Percentiles rank a stretch among this genome's conserved stretches.
Conservation (phyloP, 2,888 invertebrate genomes). For the Liodrosophila aerea region DNA sequence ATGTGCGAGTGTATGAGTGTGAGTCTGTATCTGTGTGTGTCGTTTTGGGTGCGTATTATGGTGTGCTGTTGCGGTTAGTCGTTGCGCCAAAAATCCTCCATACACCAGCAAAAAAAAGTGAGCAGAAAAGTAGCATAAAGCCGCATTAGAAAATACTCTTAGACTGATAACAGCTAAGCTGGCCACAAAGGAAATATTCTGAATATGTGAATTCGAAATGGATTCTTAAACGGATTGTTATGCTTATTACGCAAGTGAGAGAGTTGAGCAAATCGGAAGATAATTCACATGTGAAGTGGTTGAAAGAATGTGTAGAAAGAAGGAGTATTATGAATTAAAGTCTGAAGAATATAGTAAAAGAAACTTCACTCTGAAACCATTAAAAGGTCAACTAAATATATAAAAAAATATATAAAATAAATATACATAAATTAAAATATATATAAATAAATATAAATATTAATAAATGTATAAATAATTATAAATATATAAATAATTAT, state of each 20-base stretch:
- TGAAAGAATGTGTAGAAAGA: too few species aligned
- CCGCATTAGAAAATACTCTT: constrained; percentile 52
- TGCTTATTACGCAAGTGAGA: neutral
- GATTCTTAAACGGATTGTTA: constrained; percentile 1
- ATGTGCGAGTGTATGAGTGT: constrained; percentile 12
- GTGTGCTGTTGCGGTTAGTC: constrained; percentile 69
- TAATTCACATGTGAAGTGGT: too few species aligned
- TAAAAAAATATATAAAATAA: too few species aligned
- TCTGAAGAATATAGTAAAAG: too few species aligned
- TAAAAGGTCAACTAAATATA: too few species aligned
- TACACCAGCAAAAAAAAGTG: neutral
- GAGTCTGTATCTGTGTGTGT: constrained; percentile 24
- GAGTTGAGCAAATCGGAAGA: neutral
- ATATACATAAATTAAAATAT: too few species aligned
- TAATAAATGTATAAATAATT: too few species aligned
- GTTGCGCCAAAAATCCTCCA: constrained; percentile 7
- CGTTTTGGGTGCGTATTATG: constrained; percentile 74
- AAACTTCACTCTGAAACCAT: too few species aligned
- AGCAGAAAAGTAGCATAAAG: constrained; percentile 16
- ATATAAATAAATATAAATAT: too few species aligned
- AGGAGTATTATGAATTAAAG: too few species aligned
- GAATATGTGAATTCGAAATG: neutral
- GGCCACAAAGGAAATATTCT: constrained; percentile 4
- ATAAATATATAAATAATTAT: too few species aligned
- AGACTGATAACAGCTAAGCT: constrained; percentile 18